phyloP scores from a whole-genome alignment of 2,888 invertebrate genomes.

The Linnaemya tessellans region DNA sequence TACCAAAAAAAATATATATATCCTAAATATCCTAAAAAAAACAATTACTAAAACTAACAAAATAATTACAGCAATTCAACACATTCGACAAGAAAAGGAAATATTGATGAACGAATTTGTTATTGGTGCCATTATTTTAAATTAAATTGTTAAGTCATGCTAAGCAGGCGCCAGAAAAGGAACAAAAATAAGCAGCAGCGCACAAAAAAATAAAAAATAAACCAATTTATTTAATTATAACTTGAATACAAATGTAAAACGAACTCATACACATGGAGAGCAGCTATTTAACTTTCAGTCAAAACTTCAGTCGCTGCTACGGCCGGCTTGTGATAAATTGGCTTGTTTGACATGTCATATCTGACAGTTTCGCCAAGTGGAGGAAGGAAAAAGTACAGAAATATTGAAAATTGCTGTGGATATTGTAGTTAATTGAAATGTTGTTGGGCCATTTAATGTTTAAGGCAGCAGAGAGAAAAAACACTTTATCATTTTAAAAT shows the following conservation, averaged over 20 bases:
- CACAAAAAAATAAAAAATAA: slow-evolving; percentile 23
- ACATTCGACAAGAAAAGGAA: slow-evolving; percentile 32
- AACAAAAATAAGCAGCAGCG: not conserved
- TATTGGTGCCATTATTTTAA: slow-evolving; percentile 40
- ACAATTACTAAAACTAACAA: slow-evolving; percentile 54
- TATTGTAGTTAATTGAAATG: slow-evolving; percentile 56
- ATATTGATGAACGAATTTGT: slow-evolving; percentile 41
- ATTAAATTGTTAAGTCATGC: slow-evolving; percentile 62
- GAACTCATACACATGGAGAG: slow-evolving; percentile 32
- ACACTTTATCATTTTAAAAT: slow-evolving; percentile 57
- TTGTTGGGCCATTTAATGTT: slow-evolving; percentile 46
- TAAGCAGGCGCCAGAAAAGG: not conserved
- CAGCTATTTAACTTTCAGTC: slow-evolving; percentile 55
- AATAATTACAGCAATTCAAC: slow-evolving; percentile 62
- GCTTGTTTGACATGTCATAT: slow-evolving; percentile 69
- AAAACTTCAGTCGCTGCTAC: slow-evolving; percentile 4
- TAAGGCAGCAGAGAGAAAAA: slow-evolving; percentile 21
- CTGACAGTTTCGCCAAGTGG: slow-evolving; percentile 50
- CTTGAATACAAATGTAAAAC: slow-evolving; percentile 40
- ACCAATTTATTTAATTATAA: slow-evolving; percentile 59
- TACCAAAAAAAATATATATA: too few species aligned
- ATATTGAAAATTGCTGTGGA: slow-evolving; percentile 38
- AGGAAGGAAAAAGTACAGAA: not conserved
- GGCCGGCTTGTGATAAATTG: slow-evolving; percentile 53
- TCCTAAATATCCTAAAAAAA: not conserved